Evolutionary conservation across 2,888 invertebrate species (phyloP).

Genomic region (Sericinus montela): DNA sequence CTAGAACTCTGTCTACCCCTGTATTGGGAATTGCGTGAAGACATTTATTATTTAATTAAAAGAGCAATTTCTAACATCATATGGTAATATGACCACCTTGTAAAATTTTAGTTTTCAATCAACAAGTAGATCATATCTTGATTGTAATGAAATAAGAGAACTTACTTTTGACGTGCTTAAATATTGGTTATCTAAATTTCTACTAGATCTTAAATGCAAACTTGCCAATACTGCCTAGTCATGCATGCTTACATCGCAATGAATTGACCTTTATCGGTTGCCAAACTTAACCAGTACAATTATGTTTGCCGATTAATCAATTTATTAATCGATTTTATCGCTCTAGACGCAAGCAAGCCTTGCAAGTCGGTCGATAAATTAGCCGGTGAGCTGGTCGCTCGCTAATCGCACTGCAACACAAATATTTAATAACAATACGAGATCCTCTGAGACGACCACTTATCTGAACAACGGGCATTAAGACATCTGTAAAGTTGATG

Average conservation of each 20-base stretch:
- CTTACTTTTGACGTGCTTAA: no score
- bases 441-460: constrained; percentile 73
- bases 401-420: constrained; percentile 77
- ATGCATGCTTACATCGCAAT: constrained; percentile 12
- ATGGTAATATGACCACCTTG: no score
- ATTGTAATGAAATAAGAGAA: no score
- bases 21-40: no score
- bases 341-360: constrained; percentile 24
- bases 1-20: no score
- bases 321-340: constrained; percentile 34
- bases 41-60: no score
- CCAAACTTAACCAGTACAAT: constrained; percentile 22
- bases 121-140: no score
- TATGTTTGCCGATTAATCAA: constrained; percentile 31
- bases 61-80: no score
- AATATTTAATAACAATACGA: constrained; percentile 79
- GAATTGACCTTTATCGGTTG: constrained; percentile 15
- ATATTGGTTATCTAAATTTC: no score
- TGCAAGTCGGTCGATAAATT: constrained; percentile 56
- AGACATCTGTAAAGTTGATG: constrained; percentile 19
- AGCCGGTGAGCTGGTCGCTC: constrained; percentile 61
- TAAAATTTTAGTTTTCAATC: no score
- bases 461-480: constrained; percentile 60
- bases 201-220: background rate
- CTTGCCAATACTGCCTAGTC: constrained; percentile 8